Conservation (phyloP, 1,140 invertebrate species). For the Saccostrea echinata region DNA sequence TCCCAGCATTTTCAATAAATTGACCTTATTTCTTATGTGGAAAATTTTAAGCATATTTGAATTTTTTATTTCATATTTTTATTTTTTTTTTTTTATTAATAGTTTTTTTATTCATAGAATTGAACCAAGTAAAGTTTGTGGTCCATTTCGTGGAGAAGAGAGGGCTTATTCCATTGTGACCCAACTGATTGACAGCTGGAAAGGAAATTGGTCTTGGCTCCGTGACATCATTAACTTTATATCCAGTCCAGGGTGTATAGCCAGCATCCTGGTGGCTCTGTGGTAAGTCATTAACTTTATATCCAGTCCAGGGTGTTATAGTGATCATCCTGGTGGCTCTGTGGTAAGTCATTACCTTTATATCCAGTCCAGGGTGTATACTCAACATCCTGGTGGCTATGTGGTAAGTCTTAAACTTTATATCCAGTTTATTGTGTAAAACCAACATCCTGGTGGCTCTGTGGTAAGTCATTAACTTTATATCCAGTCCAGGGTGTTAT, state of each 20-base stretch:
- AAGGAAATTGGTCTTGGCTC: conserved; percentile 50
- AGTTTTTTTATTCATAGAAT: conserved; percentile 60
- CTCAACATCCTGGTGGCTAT: conserved; percentile 62
- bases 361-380: conserved; percentile 65
- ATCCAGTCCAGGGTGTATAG: conserved; percentile 69
- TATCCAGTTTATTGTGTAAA: no score
- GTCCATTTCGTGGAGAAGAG: conserved; percentile 67
- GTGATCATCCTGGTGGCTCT: neutral
- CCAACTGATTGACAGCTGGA: conserved; percentile 63
- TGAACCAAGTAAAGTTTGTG: conserved; percentile 70
- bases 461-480: conserved; percentile 41
- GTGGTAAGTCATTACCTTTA: no score
- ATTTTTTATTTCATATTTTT: conserved; percentile 49
- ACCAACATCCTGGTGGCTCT: neutral
- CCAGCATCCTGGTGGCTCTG: conserved; percentile 64
- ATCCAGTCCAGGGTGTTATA: neutral
- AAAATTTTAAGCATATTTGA: no score
- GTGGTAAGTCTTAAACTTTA: conserved; percentile 63
- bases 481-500: conserved; percentile 55
- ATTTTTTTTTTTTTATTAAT: conserved; percentile 16
- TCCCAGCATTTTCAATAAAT: no score
- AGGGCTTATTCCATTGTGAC: conserved; percentile 69
- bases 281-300: conserved; percentile 60
- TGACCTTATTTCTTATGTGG: no score
- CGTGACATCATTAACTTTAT: conserved; percentile 65